These are phyloP conservation scores for Mastomys natalensis DNA, from an alignment of 2,113 vertebrate genomes.

Conservation along the genomic window DNA sequence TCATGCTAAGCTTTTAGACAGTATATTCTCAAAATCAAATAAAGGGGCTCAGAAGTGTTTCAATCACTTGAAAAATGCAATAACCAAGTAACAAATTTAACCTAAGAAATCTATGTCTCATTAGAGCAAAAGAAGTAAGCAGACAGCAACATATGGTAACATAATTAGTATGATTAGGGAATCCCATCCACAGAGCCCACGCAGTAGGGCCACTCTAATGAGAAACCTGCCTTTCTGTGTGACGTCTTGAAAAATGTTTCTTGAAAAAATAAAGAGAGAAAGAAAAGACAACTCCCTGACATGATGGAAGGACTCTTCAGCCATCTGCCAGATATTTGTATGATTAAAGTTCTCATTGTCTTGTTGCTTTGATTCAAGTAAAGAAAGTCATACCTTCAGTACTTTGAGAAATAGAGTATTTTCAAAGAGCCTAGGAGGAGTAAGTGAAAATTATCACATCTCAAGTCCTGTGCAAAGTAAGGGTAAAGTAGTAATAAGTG, in stretches of 20 bases:
- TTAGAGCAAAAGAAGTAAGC: slow-evolving; percentile 84
- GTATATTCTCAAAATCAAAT: slow-evolving; percentile 83
- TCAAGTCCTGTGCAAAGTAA: neutral
- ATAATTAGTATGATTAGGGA: slow-evolving; percentile 84
- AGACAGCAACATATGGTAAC: slow-evolving; percentile 85
- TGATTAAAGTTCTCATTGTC: slow-evolving; percentile 80
- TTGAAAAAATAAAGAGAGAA: slow-evolving; percentile 73
- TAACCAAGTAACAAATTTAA: slow-evolving; percentile 84
- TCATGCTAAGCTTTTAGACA: slow-evolving; percentile 78
- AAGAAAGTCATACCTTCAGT: slow-evolving; percentile 80
- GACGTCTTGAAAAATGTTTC: slow-evolving; percentile 80
- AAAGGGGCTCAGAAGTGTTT: slow-evolving; percentile 80
- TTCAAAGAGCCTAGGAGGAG: slow-evolving; percentile 59
- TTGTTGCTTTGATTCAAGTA: slow-evolving; percentile 78
- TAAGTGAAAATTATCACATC: slow-evolving; percentile 13
- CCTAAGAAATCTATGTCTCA: slow-evolving; percentile 81
- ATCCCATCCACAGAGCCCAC: slow-evolving; percentile 81
- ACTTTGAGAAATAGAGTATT: slow-evolving; percentile 80
- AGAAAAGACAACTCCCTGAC: slow-evolving; percentile 78
- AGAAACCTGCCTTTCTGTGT: slow-evolving; percentile 81
- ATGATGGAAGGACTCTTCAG: slow-evolving; percentile 81
- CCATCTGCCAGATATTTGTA: slow-evolving; percentile 82
- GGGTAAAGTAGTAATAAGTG: neutral
- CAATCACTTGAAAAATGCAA: slow-evolving; percentile 83
- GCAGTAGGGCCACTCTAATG: slow-evolving; percentile 83